phyloP scores from a whole-genome alignment of 1,140 invertebrate genomes.

The Heliconius himera region DNA sequence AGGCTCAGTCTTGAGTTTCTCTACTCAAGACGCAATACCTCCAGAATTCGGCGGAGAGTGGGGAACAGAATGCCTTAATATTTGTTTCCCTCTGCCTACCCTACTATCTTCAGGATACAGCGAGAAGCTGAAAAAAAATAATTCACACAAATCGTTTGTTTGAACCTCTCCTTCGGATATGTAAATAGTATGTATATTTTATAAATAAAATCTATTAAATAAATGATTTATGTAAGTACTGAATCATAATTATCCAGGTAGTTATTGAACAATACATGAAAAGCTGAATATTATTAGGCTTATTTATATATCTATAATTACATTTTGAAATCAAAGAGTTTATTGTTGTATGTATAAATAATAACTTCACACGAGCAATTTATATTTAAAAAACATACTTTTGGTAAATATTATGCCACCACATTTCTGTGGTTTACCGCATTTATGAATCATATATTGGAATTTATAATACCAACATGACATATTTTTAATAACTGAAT shows the following conservation, averaged over 20 bases:
- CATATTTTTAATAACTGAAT: background rate
- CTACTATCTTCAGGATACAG: no score
- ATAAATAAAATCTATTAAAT: background rate
- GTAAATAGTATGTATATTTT: background rate
- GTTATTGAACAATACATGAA: background rate
- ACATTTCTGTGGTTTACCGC: conserved; percentile 14
- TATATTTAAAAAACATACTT: background rate
- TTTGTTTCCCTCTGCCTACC: no score
- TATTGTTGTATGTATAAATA: background rate
- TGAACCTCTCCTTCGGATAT: background rate
- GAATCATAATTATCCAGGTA: background rate
- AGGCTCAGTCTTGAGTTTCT: no score
- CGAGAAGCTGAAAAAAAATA: no score
- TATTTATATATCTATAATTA: background rate
- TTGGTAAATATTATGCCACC: conserved; percentile 8
- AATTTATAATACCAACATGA: conserved; percentile 7
- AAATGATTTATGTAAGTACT: background rate
- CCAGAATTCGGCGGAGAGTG: no score
- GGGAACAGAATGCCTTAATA: no score
- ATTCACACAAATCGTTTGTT: background rate
- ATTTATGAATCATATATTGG: conserved; percentile 7
- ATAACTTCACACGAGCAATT: background rate
- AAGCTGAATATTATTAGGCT: background rate
- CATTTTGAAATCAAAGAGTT: background rate
- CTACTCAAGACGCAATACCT: no score